Evolutionary conservation across 2,113 vertebrate genomes (phyloP), one percentile per base, ranked within the genome.

Genomic region (Malurus melanocephalus): DNA sequence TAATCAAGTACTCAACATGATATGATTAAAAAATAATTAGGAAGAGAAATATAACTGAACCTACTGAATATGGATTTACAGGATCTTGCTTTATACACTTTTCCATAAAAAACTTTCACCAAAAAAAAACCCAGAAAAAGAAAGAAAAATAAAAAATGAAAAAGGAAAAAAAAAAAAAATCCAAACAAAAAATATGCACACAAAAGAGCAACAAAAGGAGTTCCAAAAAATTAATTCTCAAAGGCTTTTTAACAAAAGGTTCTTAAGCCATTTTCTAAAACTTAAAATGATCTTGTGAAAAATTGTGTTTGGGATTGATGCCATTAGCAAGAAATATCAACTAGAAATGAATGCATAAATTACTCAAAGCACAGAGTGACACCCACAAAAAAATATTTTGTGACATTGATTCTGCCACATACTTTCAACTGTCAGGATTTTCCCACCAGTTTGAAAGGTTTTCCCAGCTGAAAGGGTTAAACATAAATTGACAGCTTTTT

Each of bases 31-130:
- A 76, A 82, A 45, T 0, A 64, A 65, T 55, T 60, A 79, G 52
- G 28, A 83, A 83, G 38, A 46, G 10, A 49, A 53, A 80, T 80
- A 59, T 33, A 51, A 55, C 16, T 42, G 24, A 38, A 66, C 11
- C 17, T 78, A 51, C 26, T 55, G 23, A 66, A 55, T 22, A 53
- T 16, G 17, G 6, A 32, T 26, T 76, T 88, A 49, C 1, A 65
- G 46, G 83, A 82, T 51, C 23, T 49, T 65, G 7, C 2, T 73
- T 88, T 61, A 38, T 65, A 49, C 1, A 18, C 49, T 69, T 85
- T 73, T 42, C 11, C 26, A 38, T 40, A 27, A 42, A 32, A 0
- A 2, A 15, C 4, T 78, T 53, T 28, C 4, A 28, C 2, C 0
- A 26, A 52, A 74, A 49, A 24, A 35, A 13, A n/a, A n/a, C n/a